Base-by-base conservation (phyloP, 2,113 vertebrate species). In the Eonycteris spelaea region DNA sequence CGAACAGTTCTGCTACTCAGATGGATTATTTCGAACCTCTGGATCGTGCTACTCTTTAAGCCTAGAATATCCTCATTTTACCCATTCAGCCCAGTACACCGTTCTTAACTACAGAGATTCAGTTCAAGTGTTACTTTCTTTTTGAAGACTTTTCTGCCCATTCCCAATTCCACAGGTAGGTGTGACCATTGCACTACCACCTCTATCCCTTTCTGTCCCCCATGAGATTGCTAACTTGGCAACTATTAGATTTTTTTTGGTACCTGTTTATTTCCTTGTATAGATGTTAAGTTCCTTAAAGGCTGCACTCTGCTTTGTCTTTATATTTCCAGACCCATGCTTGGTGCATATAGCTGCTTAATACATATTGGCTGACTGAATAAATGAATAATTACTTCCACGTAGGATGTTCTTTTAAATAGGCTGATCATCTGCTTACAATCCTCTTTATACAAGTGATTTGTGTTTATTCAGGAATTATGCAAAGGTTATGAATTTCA, bases 401-500 rank as follows among this genome's bases (percentile, higher is more conserved):
- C 51, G 40, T 74, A 59, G 33, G 24, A 4, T 93, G 21, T 67
- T 91, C 38, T 96, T 22, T 77, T 84, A 83, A 68, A 90, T 38
- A 70, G 38, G 28, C 33, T 91, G 12, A 30, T 82, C 43, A 74
- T 55, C 16, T 14, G 45, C 22, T 21, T 92, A 21, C 70, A 92
- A 92, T 67, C 10, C 40, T 63, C 26, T 57, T 91, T 89, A 63
- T 11, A 83, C 24, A 8, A 96, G 30, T 33, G 35, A 73, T 30
- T 35, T 70, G 79, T 43, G 90, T 87, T 90, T 95, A 91, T 55
- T 80, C 82, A 78, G 45, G 28, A 38, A 71, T 78, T 63, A 74
- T 53, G 19, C 13, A 61, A 78, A 43, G 21, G 35, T 96, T 96
- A 96, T 83, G 86, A 48, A 40, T 71, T 79, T 80, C 59, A 95